Evolutionary conservation across 2,888 invertebrate genomes (phyloP).

Genomic region (Coleophora deauratella): DNA sequence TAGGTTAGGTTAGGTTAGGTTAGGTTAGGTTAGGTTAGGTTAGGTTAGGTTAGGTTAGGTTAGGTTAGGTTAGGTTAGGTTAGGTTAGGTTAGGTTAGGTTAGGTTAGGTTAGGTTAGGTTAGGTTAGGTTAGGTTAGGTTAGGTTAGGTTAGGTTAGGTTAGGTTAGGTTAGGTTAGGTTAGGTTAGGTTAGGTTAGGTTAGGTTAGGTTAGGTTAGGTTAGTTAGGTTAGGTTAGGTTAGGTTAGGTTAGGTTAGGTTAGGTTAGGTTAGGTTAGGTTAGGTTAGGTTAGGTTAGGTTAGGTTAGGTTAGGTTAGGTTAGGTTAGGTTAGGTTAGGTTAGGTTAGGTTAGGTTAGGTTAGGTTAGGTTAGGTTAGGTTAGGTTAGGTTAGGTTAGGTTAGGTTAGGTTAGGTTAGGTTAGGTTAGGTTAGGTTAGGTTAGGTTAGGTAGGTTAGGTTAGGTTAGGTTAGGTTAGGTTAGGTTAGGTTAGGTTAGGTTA

Average conservation of each 20-base stretch:
- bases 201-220: slow-evolving; percentile 12
- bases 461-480: slow-evolving; percentile 10
- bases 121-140: slow-evolving; percentile 18
- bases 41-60: slow-evolving; percentile 16
- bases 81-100: slow-evolving; percentile 13
- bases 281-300: slow-evolving; percentile 13
- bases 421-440: slow-evolving; percentile 15
- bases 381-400: slow-evolving; percentile 13
- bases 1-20: slow-evolving; percentile 9
- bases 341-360: slow-evolving; percentile 13
- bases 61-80: slow-evolving; percentile 12
- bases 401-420: slow-evolving; percentile 9
- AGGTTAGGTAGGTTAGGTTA: slow-evolving; percentile 14
- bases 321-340: slow-evolving; percentile 15
- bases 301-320: slow-evolving; percentile 12
- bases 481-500: slow-evolving; percentile 18
- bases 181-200: slow-evolving; percentile 12
- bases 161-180: slow-evolving; percentile 13
- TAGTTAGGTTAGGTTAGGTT: slow-evolving; percentile 19
- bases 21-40: slow-evolving; percentile 14
- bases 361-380: slow-evolving; percentile 14
- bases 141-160: slow-evolving; percentile 10
- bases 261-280: slow-evolving; percentile 12
- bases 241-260: slow-evolving; percentile 13
- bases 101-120: slow-evolving; percentile 19